These are phyloP conservation scores for Mesorhabditis spiculigera DNA, from an alignment of 2,888 invertebrate species.

Conservation along the genomic window DNA sequence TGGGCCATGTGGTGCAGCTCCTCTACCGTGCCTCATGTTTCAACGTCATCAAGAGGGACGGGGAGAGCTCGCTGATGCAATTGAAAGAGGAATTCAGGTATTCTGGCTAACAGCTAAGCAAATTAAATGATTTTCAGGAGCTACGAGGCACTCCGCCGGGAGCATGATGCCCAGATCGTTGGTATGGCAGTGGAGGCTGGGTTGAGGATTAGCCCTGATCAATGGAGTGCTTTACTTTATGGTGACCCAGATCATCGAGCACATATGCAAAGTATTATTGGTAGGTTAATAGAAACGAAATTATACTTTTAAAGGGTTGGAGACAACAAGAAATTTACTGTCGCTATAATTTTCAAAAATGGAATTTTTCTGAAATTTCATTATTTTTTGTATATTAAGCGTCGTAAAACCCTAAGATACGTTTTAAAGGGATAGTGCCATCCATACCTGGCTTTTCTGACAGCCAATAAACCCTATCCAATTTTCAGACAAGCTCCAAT, in stretches of 20 bases:
- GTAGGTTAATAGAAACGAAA: constrained; percentile 50
- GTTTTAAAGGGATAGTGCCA: too few relatives aligned
- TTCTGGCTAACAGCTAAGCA: too few relatives aligned
- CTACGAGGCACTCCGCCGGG: constrained; percentile 84
- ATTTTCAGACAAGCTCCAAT: constrained; percentile 32
- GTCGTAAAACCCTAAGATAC: too few relatives aligned
- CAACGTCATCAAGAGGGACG: constrained; percentile 78
- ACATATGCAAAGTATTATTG: constrained; percentile 81
- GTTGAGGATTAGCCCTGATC: constrained; percentile 90
- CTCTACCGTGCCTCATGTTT: constrained; percentile 96
- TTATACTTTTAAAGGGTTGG: background rate
- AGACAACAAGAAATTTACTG: background rate
- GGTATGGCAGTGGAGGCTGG: constrained; percentile 92
- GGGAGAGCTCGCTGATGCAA: constrained; percentile 95
- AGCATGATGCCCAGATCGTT: constrained; percentile 97
- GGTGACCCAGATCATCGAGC: constrained; percentile 92
- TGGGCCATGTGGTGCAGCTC: constrained; percentile 96
- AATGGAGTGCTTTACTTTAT: constrained; percentile 93
- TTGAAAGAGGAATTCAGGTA: constrained; percentile 58
- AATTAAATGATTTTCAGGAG: constrained; percentile 65
- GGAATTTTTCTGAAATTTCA: too few relatives aligned
- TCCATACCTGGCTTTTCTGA: too few relatives aligned
- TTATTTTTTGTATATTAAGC: too few relatives aligned
- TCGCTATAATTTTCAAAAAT: background rate
- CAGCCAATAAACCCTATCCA: too few relatives aligned